These are phyloP conservation scores for Pipistrellus nathusii DNA, from an alignment of 2,797 vertebrate species.

Conservation along the genomic window DNA sequence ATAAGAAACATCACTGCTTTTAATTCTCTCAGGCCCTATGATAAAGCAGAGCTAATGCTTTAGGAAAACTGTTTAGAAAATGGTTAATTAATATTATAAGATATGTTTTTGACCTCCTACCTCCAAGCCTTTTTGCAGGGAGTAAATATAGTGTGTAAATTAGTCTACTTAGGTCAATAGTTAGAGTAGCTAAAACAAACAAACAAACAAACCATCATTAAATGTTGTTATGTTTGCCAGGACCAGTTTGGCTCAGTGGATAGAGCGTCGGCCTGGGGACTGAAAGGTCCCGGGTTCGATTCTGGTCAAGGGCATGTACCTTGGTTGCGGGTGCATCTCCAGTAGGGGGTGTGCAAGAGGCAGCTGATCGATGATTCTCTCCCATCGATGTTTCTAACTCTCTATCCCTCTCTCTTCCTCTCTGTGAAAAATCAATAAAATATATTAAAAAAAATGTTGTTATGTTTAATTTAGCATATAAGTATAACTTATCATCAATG, in stretches of 20 bases:
- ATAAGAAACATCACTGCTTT: slow-evolving; percentile 23
- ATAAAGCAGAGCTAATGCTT: slow-evolving; percentile 30
- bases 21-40: not conserved
- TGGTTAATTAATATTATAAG: slow-evolving; percentile 61
- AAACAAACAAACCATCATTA: not conserved
- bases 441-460: no score
- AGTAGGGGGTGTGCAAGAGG: no score
- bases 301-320: no score
- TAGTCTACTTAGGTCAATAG: slow-evolving; percentile 28
- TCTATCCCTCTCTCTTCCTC: no score
- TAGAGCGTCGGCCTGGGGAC: no score
- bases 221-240: not conserved
- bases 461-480: not conserved
- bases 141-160: slow-evolving; percentile 42
- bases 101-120: slow-evolving; percentile 54
- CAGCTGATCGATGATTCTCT: no score
- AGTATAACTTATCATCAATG: not conserved
- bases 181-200: not conserved
- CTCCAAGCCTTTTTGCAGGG: slow-evolving; percentile 29
- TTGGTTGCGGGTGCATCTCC: no score
- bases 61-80: not conserved
- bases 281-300: no score
- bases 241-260: no score
- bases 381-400: no score
- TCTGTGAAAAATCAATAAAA: no score